Evolutionary conservation across 1,140 invertebrate genomes (phyloP).

Genomic region (Aricia agestis): DNA sequence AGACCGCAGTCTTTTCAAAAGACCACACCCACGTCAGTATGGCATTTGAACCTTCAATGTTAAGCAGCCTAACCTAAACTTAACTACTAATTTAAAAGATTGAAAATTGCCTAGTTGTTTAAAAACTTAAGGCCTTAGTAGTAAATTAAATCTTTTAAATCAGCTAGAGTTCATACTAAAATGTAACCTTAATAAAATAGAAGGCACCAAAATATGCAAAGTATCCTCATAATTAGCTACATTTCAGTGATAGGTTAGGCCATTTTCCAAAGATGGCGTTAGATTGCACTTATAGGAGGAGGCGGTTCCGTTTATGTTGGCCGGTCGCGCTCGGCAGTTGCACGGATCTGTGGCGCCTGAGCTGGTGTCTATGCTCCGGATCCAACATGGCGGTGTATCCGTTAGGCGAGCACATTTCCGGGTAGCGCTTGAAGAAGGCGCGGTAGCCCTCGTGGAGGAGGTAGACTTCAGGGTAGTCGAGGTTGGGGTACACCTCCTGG

Average conservation of each 20-base stretch:
- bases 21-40: constrained; percentile 18
- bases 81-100: constrained; percentile 1
- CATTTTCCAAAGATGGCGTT: constrained; percentile 1
- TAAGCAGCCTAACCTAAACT: neutral
- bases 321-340: constrained; percentile 27
- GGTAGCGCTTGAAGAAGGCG: constrained; percentile 86
- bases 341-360: constrained; percentile 39
- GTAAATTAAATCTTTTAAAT: neutral
- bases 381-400: constrained; percentile 67
- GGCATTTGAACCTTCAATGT: constrained; percentile 13
- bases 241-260: neutral
- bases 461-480: constrained; percentile 97
- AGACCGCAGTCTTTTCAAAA: constrained; percentile 15
- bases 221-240: no score
- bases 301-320: constrained; percentile 29
- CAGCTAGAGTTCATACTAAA: constrained; percentile 15
- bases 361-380: constrained; percentile 38
- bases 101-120: neutral
- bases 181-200: neutral
- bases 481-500: constrained; percentile 88
- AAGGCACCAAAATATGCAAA: no score
- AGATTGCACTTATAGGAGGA: constrained; percentile 34
- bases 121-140: neutral
- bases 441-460: constrained; percentile 96
- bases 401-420: constrained; percentile 81